Base-by-base conservation (phyloP, 1,140 invertebrate genomes). In the Theocolax elegans region DNA sequence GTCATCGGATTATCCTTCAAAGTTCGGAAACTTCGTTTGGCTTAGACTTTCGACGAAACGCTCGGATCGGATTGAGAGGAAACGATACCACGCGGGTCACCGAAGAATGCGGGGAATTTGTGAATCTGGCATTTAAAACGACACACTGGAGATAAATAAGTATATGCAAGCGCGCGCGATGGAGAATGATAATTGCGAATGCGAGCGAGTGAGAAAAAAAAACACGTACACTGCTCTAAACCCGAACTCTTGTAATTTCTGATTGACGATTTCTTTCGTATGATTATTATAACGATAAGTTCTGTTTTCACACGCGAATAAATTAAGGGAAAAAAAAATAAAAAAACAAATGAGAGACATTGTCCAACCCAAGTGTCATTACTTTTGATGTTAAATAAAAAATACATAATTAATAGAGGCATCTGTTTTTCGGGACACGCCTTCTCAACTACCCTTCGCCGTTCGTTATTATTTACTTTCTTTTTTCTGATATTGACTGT, bases 301-400 rank as follows among this genome's bases (percentile, higher is more conserved):
- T 84, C 74, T 77, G 75, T 84, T 84, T 82, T 84, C 79, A 81
- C 79, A 79, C 77, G 72, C 77, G 73, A 77, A 79, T 77, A 79
- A 72, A 78, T 78, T 77, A 78, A 81, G 75, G 60, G 3, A 49
- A 66, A 67, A 65, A 60, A 64, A 60, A 62, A 42, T 25, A 17
- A 72, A 72, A 72, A 53, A 80, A 77, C 73, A 80, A 82, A 80
- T 75, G 76, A 81, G 79, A 80, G 81, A 83, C 80, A 81, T 83
- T 83, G 81, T 83, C 80, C 82, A 84, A 81, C 81, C 82, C 81
- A 84, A 84, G 82, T 84, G 82, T 83, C 82, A 83, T 84, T 84
- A 84, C 82, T 84, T 84, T 84, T 84, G 82, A 84, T 84, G 82
- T 84, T 83, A 84, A 84, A 84, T 84, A 84, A 83, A 84, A 83